Conservation (phyloP, 2,888 invertebrate genomes). For the Escarpia spicata region DNA sequence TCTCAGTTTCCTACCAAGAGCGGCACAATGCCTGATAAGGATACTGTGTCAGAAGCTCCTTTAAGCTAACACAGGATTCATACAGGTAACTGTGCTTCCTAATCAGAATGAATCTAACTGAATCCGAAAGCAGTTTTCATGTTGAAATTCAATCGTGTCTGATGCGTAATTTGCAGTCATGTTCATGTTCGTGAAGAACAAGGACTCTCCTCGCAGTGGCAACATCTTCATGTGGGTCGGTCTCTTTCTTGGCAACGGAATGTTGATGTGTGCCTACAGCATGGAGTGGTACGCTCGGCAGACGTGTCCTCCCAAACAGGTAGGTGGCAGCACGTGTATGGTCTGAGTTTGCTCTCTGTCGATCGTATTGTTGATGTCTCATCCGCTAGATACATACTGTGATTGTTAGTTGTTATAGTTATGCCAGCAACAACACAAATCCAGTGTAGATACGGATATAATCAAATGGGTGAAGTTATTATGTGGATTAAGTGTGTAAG, state of each 20-base stretch:
- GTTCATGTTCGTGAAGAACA: slow-evolving; percentile 68
- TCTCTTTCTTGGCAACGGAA: slow-evolving; percentile 81
- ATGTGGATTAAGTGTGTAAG: too few relatives aligned
- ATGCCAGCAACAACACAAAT: too few relatives aligned
- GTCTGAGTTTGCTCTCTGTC: neutral
- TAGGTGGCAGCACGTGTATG: slow-evolving; percentile 39
- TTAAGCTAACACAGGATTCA: too few relatives aligned
- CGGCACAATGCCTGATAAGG: too few relatives aligned
- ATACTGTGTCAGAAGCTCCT: too few relatives aligned
- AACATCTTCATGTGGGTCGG: slow-evolving; percentile 88
- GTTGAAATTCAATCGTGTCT: neutral
- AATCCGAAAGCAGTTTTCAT: neutral
- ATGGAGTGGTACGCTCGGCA: slow-evolving; percentile 87
- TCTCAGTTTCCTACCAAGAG: too few relatives aligned
- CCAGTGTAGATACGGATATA: neutral
- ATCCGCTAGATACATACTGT: neutral
- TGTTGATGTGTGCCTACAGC: slow-evolving; percentile 80
- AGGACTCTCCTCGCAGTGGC: slow-evolving; percentile 64
- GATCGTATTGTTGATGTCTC: neutral
- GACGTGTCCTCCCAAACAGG: slow-evolving; percentile 74
- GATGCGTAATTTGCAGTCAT: slow-evolving; percentile 54
- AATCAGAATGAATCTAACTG: too few relatives aligned
- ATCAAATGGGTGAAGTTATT: too few relatives aligned
- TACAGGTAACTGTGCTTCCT: too few relatives aligned
- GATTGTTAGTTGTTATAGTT: neutral